Conservation (phyloP, 37 sponge, comb jelly and placozoan species). For the Petrosia ficiformis region DNA sequence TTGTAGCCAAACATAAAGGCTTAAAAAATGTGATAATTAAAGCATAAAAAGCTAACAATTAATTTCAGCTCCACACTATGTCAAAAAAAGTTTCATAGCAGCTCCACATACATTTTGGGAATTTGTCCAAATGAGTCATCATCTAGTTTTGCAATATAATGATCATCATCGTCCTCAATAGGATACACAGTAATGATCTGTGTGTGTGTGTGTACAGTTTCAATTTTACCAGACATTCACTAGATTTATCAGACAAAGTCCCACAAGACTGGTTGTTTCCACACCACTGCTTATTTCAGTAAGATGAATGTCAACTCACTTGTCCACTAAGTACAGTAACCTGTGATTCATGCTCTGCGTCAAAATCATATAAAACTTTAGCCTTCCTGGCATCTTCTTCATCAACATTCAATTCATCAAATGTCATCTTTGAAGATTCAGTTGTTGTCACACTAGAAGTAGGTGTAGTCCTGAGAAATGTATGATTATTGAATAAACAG, state of each 20-base stretch:
- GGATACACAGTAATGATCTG: slow-evolving; percentile 43
- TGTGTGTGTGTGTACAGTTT: too few relatives aligned
- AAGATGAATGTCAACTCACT: slow-evolving; percentile 36
- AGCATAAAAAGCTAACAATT: too few relatives aligned
- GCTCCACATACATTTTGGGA: slow-evolving; percentile 53
- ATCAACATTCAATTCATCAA: slow-evolving; percentile 41
- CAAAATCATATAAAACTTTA: slow-evolving; percentile 71
- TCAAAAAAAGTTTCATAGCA: slow-evolving; percentile 43
- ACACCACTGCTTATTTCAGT: too few relatives aligned
- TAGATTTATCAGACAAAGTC: too few relatives aligned
- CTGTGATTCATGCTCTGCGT: slow-evolving; percentile 38
- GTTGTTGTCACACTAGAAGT: slow-evolving; percentile 7
- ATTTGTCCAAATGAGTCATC: slow-evolving; percentile 53
- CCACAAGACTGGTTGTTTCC: too few relatives aligned
- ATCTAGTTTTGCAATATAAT: slow-evolving; percentile 40
- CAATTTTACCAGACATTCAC: too few relatives aligned
- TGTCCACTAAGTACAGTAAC: too few relatives aligned
- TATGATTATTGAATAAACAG: not conserved
- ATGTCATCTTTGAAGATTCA: not conserved
- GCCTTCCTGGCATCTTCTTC: slow-evolving; percentile 40
- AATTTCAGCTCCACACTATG: too few relatives aligned
- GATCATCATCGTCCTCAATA: slow-evolving; percentile 52
- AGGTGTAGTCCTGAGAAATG: not conserved
- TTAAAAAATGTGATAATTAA: too few relatives aligned
- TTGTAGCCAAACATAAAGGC: too few relatives aligned